These are phyloP conservation scores for Apodemia duryi DNA, from an alignment of 2,888 invertebrate species.

Conservation along the genomic window DNA sequence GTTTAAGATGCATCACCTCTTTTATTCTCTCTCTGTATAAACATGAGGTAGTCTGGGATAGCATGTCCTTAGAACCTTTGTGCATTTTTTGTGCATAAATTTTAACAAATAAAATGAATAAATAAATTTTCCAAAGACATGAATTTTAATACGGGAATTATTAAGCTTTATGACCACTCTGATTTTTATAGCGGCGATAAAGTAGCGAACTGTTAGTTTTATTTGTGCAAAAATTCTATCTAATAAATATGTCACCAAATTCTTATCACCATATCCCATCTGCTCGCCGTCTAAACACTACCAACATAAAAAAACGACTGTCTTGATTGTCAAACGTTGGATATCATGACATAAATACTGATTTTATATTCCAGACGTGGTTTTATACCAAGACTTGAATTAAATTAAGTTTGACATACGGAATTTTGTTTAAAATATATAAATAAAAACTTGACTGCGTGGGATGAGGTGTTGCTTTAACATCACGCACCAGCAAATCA, in stretches of 20 bases:
- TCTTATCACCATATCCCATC: slow-evolving; percentile 4
- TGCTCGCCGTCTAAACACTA: not conserved
- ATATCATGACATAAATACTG: not conserved
- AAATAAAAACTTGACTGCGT: not conserved
- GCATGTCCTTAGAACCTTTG: too few species aligned
- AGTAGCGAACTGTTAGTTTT: too few species aligned
- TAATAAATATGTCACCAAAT: not conserved
- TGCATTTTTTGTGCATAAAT: too few species aligned
- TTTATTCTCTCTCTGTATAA: too few species aligned
- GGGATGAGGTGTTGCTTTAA: not conserved
- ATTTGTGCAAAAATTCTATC: not conserved
- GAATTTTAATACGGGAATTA: too few species aligned
- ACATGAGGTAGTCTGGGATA: too few species aligned
- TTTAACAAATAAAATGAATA: too few species aligned
- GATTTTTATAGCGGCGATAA: too few species aligned
- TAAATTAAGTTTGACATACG: not conserved
- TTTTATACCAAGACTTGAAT: not conserved
- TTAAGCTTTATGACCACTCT: too few species aligned
- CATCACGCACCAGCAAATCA: not conserved
- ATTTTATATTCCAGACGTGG: slow-evolving; percentile 2
- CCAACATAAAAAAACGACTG: slow-evolving; percentile 9
- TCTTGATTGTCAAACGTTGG: not conserved
- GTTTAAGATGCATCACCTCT: too few species aligned
- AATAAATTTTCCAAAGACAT: too few species aligned
- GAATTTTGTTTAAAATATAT: not conserved